A percentile compares a stretch with the other conserved stretches of the same genome.
Conservation (phyloP, 2,113 vertebrate genomes). For the Symphodus melops region DNA sequence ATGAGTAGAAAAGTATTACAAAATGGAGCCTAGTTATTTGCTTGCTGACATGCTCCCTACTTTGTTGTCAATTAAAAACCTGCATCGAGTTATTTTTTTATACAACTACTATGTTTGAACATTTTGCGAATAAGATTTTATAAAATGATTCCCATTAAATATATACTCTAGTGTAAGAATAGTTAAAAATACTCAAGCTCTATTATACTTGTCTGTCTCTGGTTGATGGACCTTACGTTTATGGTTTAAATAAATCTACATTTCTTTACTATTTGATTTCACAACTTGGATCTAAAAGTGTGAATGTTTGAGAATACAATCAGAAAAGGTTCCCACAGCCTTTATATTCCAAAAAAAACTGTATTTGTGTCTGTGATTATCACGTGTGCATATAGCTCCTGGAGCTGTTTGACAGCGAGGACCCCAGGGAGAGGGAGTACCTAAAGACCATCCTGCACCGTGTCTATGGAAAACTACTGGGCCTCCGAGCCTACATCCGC, state of each 20-base stretch:
- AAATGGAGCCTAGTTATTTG: too few relatives aligned
- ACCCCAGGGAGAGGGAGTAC: conserved; percentile 93
- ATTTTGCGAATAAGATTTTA: too few relatives aligned
- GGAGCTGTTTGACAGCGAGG: conserved; percentile 93
- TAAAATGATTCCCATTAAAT: too few relatives aligned
- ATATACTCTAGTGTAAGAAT: too few relatives aligned
- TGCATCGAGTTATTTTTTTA: too few relatives aligned
- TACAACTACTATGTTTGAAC: too few relatives aligned
- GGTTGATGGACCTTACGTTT: too few relatives aligned
- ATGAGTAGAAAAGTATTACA: conserved; percentile 4
- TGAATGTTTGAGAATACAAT: neutral
- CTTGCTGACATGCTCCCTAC: too few relatives aligned
- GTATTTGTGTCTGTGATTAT: conserved; percentile 21
- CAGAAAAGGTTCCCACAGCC: neutral
- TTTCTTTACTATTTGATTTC: neutral
- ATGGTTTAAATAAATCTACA: too few relatives aligned
- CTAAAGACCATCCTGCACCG: conserved; percentile 95
- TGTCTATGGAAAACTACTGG: conserved; percentile 93
- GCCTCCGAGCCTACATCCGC: conserved; percentile 92
- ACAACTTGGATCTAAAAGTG: neutral
- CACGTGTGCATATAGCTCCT: conserved; percentile 81
- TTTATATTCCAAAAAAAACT: neutral
- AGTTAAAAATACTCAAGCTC: too few relatives aligned
- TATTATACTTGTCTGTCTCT: too few relatives aligned
- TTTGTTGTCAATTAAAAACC: too few relatives aligned